Percentiles rank a stretch among this genome's conserved stretches.
Evolutionary conservation across 2,797 vertebrate species (phyloP).

Genomic region (Balearica regulorum): DNA sequence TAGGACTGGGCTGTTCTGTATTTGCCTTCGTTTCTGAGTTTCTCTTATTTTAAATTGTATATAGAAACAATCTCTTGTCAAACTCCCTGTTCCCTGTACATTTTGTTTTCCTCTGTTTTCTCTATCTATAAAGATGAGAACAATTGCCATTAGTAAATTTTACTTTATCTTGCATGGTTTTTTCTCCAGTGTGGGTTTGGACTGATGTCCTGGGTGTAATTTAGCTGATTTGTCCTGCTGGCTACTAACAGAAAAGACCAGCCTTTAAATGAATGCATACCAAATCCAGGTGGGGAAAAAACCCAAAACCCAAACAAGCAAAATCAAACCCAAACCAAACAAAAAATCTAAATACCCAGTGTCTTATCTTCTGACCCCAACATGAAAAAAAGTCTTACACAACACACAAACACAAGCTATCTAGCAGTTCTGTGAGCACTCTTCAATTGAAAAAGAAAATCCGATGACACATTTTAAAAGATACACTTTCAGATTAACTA

Average conservation of each 20-base stretch:
- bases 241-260: neutral
- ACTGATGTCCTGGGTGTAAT: neutral
- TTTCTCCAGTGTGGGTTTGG: neutral
- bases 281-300: neutral
- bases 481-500: neutral
- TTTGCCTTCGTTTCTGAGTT: neutral
- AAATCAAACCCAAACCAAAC: neutral
- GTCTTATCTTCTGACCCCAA: neutral
- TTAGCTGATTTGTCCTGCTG: neutral
- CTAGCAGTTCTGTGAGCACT: neutral
- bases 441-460: neutral
- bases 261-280: neutral
- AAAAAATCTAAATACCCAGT: neutral
- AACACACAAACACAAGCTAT: neutral
- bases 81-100: neutral
- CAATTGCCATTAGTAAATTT: neutral
- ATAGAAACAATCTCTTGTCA: neutral
- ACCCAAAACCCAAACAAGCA: neutral
- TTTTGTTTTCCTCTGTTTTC: neutral
- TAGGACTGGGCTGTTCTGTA: neutral
- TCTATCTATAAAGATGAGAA: neutral
- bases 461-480: neutral
- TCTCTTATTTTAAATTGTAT: neutral
- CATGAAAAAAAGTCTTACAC: neutral
- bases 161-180: neutral